These are phyloP conservation scores for Allolobophora icterica DNA, from an alignment of 2,888 invertebrate genomes.

Conservation along the genomic window DNA sequence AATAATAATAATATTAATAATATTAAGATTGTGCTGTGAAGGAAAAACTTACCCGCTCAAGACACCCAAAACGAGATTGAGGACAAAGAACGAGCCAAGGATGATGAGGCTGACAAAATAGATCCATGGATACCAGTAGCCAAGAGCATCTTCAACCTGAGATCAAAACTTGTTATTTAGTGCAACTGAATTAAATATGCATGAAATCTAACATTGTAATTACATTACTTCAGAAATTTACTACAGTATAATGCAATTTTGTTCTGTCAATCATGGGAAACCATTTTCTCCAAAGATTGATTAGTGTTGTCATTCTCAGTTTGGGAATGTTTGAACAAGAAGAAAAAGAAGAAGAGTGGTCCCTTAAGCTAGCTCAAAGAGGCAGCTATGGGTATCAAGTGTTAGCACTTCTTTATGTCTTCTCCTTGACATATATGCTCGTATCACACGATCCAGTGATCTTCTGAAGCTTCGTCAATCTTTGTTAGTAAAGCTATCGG, in stretches of 20 bases:
- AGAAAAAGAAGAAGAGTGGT: no score
- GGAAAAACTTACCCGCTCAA: slow-evolving; percentile 84
- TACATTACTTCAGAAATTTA: not conserved
- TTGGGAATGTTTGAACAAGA: not conserved
- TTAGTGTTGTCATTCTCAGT: not conserved
- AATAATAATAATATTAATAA: not conserved
- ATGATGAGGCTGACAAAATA: slow-evolving; percentile 99
- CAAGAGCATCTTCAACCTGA: slow-evolving; percentile 95
- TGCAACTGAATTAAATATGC: not conserved
- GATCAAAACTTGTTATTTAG: not conserved
- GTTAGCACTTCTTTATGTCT: no score
- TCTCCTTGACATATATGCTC: no score
- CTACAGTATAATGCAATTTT: not conserved
- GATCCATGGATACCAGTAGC: slow-evolving; percentile 96
- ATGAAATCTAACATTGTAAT: slow-evolving; percentile 38
- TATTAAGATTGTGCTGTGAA: not conserved
- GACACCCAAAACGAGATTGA: slow-evolving; percentile 99
- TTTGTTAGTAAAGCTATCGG: no score
- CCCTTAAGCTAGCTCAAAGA: no score
- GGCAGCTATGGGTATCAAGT: no score
- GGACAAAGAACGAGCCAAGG: slow-evolving; percentile 98
- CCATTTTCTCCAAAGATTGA: no score
- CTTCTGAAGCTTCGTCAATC: no score
- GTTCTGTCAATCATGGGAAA: not conserved
- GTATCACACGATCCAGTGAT: no score